Base-by-base conservation (phyloP, 2,888 invertebrate genomes). In the Sarcophaga caerulescens region DNA sequence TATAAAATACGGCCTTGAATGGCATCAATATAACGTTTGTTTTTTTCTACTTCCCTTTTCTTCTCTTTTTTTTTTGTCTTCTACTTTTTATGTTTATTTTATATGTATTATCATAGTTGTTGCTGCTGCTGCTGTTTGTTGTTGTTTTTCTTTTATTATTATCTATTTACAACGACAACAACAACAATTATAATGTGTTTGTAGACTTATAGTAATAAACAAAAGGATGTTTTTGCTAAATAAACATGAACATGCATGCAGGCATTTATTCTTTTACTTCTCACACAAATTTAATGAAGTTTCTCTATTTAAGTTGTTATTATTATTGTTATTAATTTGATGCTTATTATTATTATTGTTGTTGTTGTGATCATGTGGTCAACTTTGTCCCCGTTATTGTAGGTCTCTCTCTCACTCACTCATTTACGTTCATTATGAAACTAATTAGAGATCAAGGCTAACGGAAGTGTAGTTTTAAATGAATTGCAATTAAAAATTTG, bases 361-460 rank as follows among this genome's bases (percentile, higher is more conserved):
- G 52, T 17, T 12, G 52, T 17, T 14, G 52, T 52, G 17, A 17
- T 52, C 52, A 52, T 14, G 52, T 52, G 52, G 52, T 52, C 52
- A 52, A 52, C 52, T 14, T 52, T 52, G 52, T 52, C 14, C 17
- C 52, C 52, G 52, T 17, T 52, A 52, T 52, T 52, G 52, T 14
- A 12, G 14, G 4, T 52, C 12, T 17, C 17, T 1, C 17, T 14
- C 14, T 47, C 47, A 14, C 47, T 47, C 14, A 6, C 35, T 5
- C 47, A 25, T 4, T 4, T 45, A 57, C 60, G 73, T 73, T 52
- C 81, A 59, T 80, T 60, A 70, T 70, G 57, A 57, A 69, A 60
- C 89, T 89, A 90, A 92, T 91, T 91, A 89, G 79, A 88, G 85
- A 88, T 89, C 92, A 91, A 92, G 91, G 91, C 90, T 90, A 91